Evolutionary conservation across 2,113 vertebrate species (phyloP).

Genomic region (Gadus chalcogrammus): DNA sequence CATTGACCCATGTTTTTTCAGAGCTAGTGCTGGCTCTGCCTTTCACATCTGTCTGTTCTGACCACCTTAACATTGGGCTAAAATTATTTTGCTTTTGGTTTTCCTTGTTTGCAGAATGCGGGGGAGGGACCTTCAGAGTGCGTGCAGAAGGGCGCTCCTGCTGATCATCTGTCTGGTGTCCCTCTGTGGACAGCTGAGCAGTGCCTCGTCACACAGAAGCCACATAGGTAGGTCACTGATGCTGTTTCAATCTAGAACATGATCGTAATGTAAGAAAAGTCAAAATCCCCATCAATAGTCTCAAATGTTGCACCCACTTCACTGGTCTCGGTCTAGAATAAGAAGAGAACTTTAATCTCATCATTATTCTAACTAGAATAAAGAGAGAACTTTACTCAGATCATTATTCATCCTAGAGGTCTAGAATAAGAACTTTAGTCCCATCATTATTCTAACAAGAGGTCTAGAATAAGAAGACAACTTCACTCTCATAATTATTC

Average conservation of each 20-base stretch:
- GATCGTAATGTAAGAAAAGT: no score
- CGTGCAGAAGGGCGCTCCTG: conserved; percentile 82
- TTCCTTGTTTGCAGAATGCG: conserved; percentile 75
- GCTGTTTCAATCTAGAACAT: neutral
- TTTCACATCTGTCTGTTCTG: neutral
- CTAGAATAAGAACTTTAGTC: no score
- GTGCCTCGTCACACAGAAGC: conserved; percentile 82
- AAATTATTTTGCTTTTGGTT: neutral
- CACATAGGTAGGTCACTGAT: conserved; percentile 77
- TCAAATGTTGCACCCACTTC: no score
- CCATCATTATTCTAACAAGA: no score
- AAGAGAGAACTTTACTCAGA: no score
- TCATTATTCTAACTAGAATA: no score
- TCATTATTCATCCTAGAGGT: no score
- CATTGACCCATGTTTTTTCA: neutral
- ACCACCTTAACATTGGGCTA: no score
- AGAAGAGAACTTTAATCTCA: no score
- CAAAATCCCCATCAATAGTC: neutral
- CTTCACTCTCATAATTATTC: no score
- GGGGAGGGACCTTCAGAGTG: conserved; percentile 78
- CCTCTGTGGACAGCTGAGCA: conserved; percentile 82
- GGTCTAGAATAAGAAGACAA: no score
- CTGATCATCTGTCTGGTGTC: conserved; percentile 83
- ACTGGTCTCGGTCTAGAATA: no score
- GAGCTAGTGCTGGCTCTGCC: neutral